These are phyloP conservation scores for Sinonovacula constricta DNA, from an alignment of 1,140 invertebrate genomes.

Conservation along the genomic window DNA sequence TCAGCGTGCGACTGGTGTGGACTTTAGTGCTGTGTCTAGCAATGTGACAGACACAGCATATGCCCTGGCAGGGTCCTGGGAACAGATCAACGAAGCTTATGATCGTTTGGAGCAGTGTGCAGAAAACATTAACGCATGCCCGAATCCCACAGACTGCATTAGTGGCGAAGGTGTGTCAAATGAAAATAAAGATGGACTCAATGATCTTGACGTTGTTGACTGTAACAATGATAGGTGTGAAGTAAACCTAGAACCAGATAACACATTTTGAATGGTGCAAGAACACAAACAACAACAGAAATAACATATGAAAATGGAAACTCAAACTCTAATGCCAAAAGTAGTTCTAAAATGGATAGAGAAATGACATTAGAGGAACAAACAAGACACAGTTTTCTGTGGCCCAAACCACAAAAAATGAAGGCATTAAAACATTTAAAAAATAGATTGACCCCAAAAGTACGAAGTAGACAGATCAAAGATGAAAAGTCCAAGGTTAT, in stretches of 20 bases:
- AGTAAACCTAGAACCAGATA: background rate
- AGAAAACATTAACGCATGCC: conserved; percentile 13
- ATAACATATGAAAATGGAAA: background rate
- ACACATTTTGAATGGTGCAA: background rate
- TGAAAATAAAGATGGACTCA: conserved; percentile 34
- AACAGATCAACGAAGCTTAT: conserved; percentile 26
- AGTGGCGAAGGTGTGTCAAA: conserved; percentile 15
- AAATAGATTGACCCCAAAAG: background rate
- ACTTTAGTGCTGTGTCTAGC: too few species aligned
- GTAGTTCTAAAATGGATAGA: background rate
- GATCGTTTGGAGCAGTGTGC: conserved; percentile 28
- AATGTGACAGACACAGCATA: conserved; percentile 25
- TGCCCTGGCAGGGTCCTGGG: conserved; percentile 24
- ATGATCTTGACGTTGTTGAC: background rate
- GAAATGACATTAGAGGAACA: too few species aligned
- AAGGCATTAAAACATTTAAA: background rate
- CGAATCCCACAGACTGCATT: background rate
- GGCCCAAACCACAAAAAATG: background rate
- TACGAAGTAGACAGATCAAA: background rate
- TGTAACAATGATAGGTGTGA: background rate
- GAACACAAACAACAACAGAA: background rate
- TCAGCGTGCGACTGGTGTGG: conserved; percentile 26
- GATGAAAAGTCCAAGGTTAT: background rate
- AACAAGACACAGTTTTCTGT: background rate
- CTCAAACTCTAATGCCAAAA: background rate